Evolutionary conservation across 2,113 vertebrate species (phyloP).

Genomic region (Anhinga rufa): DNA sequence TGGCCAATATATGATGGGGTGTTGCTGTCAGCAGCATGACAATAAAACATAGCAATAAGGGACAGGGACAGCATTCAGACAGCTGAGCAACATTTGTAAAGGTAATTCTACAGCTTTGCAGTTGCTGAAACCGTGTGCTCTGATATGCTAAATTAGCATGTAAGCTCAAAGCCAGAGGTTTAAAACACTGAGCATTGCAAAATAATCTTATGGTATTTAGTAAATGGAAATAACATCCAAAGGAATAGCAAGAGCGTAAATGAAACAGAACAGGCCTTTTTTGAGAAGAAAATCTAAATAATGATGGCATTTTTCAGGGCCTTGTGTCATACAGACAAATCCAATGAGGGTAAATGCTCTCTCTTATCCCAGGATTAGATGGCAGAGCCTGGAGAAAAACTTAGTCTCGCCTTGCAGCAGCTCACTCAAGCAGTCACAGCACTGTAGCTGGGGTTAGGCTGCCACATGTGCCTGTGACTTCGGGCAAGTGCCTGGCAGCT

Average conservation of each 20-base stretch:
- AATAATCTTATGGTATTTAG: not conserved
- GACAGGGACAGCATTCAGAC: not conserved
- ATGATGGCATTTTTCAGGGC: not conserved
- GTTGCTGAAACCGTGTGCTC: not conserved
- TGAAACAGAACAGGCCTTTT: not conserved
- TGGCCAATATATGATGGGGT: not conserved
- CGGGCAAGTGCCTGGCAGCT: not conserved
- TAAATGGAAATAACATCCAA: not conserved
- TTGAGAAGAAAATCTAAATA: not conserved
- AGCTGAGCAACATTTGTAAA: not conserved
- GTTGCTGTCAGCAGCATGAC: not conserved
- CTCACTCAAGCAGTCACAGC: not conserved
- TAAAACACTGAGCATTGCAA: not conserved
- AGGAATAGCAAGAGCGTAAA: not conserved
- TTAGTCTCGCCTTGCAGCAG: not conserved
- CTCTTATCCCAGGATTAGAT: not conserved
- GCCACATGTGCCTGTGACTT: rapidly evolving
- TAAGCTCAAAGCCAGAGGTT: not conserved
- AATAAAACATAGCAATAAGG: not conserved
- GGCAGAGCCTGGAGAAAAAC: not conserved
- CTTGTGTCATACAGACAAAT: not conserved
- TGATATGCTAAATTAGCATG: not conserved
- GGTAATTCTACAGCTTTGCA: not conserved
- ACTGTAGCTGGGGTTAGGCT: not conserved
- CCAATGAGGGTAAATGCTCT: not conserved